These are phyloP conservation scores for Drosophila meridiana DNA, from an alignment of 2,888 invertebrate species.

Conservation along the genomic window DNA sequence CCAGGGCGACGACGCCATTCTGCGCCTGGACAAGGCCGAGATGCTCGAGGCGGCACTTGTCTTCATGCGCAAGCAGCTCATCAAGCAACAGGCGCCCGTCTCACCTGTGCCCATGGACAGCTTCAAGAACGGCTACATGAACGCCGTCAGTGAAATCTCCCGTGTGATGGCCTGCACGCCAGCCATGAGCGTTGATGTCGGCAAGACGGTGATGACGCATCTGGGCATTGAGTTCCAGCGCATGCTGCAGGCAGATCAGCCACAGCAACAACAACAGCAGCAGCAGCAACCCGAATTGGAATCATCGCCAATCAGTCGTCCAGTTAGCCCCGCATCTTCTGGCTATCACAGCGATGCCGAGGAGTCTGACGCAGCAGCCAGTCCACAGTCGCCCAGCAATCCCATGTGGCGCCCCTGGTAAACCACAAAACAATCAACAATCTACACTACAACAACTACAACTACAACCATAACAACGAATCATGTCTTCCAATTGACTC, in stretches of 20 bases:
- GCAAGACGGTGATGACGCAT: constrained; percentile 95
- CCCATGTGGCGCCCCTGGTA: constrained; percentile 80
- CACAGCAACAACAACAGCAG: constrained; percentile 30
- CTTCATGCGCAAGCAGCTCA: constrained; percentile 88
- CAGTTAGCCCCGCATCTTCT: constrained; percentile 83
- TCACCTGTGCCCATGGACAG: constrained; percentile 87
- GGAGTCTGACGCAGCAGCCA: constrained; percentile 54
- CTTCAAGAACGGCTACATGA: constrained; percentile 94
- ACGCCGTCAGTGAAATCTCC: constrained; percentile 95
- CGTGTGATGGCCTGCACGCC: constrained; percentile 93
- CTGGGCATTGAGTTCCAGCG: constrained; percentile 92
- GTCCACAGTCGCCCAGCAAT: constrained; percentile 40
- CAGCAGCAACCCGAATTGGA: constrained; percentile 43
- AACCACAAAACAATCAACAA: constrained; percentile 10
- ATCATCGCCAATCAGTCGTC: constrained; percentile 51
- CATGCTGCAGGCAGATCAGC: constrained; percentile 68
- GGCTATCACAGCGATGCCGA: constrained; percentile 83
- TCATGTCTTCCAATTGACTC: constrained; percentile 65
- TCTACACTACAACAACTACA: constrained; percentile 20
- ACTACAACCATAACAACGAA: constrained; percentile 51
- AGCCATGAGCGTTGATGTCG: constrained; percentile 93
- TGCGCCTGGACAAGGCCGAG: constrained; percentile 95
- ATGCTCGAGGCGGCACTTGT: constrained; percentile 94
- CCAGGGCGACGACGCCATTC: constrained; percentile 94
- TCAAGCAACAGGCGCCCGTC: constrained; percentile 86